Percentiles rank a stretch among this genome's conserved stretches.
Evolutionary conservation across 1,140 invertebrate species (phyloP).

Genomic region (Zaprionus gabonicus): DNA sequence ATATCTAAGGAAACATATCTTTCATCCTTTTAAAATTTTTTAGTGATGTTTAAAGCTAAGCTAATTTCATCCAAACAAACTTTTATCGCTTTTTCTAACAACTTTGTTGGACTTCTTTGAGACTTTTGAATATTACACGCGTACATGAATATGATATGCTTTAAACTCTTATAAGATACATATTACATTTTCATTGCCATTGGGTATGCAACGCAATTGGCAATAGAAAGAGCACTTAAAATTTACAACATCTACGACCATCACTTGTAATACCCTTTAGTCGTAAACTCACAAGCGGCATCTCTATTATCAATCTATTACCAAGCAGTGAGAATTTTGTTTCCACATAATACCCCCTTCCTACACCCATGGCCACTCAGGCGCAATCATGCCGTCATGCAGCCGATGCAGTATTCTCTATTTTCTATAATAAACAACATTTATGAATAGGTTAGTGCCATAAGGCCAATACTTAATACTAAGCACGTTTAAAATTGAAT

Average conservation of each 20-base stretch:
- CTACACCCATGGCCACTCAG: not conserved
- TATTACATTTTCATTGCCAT: not conserved
- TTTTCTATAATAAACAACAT: not conserved
- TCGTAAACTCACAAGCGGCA: conserved; percentile 1
- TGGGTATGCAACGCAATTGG: not conserved
- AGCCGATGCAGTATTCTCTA: not conserved
- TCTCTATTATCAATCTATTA: conserved; percentile 8
- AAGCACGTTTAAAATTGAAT: conserved; percentile 3
- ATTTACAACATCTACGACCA: not conserved
- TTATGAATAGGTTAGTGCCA: not conserved
- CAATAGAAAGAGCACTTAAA: not conserved
- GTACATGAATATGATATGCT: no score
- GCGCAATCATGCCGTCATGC: not conserved
- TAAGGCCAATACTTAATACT: not conserved
- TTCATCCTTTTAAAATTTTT: not conserved
- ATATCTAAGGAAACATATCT: not conserved
- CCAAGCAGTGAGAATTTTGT: not conserved
- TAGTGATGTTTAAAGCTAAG: not conserved
- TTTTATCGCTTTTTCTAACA: not conserved
- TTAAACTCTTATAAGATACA: no score
- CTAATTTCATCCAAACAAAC: not conserved
- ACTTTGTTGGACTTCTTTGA: not conserved
- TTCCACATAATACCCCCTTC: not conserved
- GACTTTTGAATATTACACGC: no score
- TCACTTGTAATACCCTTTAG: conserved; percentile 23